phyloP scores from a whole-genome alignment of 1,140 invertebrate species.

The Calliphora vicina region DNA sequence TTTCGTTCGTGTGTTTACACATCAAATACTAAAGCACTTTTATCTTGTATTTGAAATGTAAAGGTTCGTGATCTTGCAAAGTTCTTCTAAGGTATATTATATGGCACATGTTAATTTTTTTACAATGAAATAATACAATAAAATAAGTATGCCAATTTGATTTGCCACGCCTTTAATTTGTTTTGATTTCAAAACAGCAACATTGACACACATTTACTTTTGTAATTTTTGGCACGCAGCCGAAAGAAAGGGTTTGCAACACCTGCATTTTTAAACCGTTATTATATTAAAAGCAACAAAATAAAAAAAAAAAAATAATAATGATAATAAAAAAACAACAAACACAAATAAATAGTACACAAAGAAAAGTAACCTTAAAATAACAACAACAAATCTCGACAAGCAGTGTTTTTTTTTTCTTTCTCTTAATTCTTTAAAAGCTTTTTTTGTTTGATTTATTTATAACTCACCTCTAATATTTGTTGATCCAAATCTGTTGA shows the following conservation, averaged over 20 bases:
- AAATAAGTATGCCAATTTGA: not conserved
- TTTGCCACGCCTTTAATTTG: conserved; percentile 14
- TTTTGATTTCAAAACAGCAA: not conserved
- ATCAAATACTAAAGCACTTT: too few relatives aligned
- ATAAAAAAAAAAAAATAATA: too few relatives aligned
- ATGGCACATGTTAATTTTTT: too few relatives aligned
- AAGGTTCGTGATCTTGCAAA: too few relatives aligned
- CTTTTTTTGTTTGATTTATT: too few relatives aligned
- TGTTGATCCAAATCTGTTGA: conserved; percentile 58
- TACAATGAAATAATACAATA: too few relatives aligned
- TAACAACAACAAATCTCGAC: not conserved
- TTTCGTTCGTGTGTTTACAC: too few relatives aligned
- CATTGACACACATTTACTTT: not conserved
- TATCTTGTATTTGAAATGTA: too few relatives aligned
- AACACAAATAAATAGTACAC: not conserved
- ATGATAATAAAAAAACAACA: too few relatives aligned
- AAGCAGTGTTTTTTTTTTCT: not conserved
- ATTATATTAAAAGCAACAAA: not conserved
- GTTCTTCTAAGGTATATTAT: too few relatives aligned
- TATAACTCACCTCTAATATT: conserved; percentile 56
- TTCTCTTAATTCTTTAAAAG: not conserved
- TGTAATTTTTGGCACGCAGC: conserved; percentile 18
- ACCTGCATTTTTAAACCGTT: not conserved
- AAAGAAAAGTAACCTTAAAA: not conserved
- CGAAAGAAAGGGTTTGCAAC: conserved; percentile 9